Evolutionary conservation across 2,797 vertebrate species (phyloP).

Genomic region (Thamnophis elegans): DNA sequence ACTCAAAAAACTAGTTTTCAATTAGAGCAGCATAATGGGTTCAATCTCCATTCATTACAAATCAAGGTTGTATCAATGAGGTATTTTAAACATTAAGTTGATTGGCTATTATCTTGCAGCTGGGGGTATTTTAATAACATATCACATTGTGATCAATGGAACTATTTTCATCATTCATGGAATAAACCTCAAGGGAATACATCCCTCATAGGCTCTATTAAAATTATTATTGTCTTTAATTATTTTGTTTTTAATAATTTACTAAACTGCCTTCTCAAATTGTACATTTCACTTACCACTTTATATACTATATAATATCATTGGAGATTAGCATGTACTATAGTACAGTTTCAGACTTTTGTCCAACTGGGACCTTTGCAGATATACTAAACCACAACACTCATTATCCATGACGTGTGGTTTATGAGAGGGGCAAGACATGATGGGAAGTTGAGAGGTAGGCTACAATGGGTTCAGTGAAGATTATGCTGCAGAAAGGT

Average conservation of each 20-base stretch:
- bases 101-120: background rate
- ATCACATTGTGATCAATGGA: background rate
- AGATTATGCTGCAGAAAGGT: background rate
- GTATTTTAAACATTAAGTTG: slow-evolving; percentile 7
- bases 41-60: background rate
- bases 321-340: background rate
- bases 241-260: background rate
- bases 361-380: background rate
- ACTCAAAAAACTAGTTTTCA: background rate
- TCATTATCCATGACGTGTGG: background rate
- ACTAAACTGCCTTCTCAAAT: background rate
- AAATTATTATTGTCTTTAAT: background rate
- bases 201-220: slow-evolving; percentile 5
- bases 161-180: background rate
- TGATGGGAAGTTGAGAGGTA: background rate
- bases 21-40: background rate
- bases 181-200: background rate
- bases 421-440: background rate
- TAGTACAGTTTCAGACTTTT: background rate
- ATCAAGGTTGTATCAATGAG: slow-evolving; percentile 21
- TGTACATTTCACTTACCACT: slow-evolving; percentile 7
- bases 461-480: background rate
- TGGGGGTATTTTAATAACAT: background rate
- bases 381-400: background rate
- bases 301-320: background rate